phyloP scores from a whole-genome alignment of 2,797 vertebrate genomes.

The Hydrocynus forskahlii region DNA sequence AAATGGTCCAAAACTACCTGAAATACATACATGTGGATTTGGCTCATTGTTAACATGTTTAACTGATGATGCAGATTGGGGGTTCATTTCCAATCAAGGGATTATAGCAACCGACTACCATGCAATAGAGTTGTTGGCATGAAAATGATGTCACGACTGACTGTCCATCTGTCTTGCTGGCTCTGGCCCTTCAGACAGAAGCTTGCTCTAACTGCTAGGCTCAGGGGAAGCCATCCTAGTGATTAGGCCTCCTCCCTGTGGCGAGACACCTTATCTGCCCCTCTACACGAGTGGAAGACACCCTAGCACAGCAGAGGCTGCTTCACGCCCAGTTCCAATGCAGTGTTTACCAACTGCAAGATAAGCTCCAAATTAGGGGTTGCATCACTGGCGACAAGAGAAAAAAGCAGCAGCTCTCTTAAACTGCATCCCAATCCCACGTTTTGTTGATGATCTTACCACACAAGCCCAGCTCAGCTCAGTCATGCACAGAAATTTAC shows the following conservation, averaged over 20 bases:
- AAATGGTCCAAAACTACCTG: too few species aligned
- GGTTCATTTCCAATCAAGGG: constrained; percentile 26
- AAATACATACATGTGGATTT: not conserved
- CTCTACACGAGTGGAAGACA: constrained; percentile 9
- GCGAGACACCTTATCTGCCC: constrained; percentile 29
- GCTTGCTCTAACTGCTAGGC: constrained; percentile 22
- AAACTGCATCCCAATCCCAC: not conserved
- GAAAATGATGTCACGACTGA: constrained; percentile 35
- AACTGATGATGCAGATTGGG: constrained; percentile 10
- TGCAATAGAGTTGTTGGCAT: constrained; percentile 35
- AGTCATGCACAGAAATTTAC: not conserved
- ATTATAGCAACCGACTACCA: constrained; percentile 30
- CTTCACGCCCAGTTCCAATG: not conserved
- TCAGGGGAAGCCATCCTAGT: constrained; percentile 12
- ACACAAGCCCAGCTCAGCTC: constrained; percentile 1
- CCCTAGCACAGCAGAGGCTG: constrained; percentile 3
- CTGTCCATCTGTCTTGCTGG: constrained; percentile 50
- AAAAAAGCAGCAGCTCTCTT: not conserved
- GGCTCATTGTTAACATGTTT: not conserved
- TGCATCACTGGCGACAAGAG: constrained; percentile 9
- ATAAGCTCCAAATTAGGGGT: constrained; percentile 26
- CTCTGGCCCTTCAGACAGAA: constrained; percentile 21
- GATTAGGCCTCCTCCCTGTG: constrained; percentile 32
- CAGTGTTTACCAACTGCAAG: constrained; percentile 17
- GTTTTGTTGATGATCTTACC: not conserved